These are phyloP conservation scores for Callinectes sapidus DNA, from an alignment of 2,888 invertebrate species.

Conservation along the genomic window DNA sequence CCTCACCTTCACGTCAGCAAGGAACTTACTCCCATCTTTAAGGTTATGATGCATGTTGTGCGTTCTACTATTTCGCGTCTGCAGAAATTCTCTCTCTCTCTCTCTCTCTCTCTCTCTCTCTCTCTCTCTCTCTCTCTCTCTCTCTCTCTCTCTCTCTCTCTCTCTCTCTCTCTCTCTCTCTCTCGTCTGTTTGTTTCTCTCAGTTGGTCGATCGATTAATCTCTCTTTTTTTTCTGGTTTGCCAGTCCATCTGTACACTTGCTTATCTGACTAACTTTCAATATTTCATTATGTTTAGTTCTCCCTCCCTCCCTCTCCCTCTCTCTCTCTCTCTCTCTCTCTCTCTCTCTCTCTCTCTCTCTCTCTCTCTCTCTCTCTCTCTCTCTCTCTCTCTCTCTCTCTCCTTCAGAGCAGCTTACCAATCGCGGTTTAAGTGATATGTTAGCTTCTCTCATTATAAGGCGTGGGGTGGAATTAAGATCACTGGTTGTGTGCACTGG, in stretches of 20 bases:
- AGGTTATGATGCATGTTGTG: background rate
- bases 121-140: background rate
- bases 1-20: background rate
- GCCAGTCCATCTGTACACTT: no score
- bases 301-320: background rate
- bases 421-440: background rate
- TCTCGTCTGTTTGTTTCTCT: background rate
- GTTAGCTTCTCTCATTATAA: background rate
- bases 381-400: no score
- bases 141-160: constrained; percentile 2
- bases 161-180: background rate
- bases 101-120: background rate
- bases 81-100: background rate
- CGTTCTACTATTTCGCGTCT: background rate
- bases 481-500: background rate
- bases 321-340: constrained; percentile 38
- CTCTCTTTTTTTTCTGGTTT: no score
- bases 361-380: background rate
- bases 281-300: background rate
- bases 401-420: background rate
- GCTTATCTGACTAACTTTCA: no score
- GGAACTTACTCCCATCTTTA: background rate
- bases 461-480: background rate
- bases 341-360: no score
- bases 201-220: no score